phyloP scores from a whole-genome alignment of 2,888 invertebrate genomes.

The Imbricaverruca yamaguchii region DNA sequence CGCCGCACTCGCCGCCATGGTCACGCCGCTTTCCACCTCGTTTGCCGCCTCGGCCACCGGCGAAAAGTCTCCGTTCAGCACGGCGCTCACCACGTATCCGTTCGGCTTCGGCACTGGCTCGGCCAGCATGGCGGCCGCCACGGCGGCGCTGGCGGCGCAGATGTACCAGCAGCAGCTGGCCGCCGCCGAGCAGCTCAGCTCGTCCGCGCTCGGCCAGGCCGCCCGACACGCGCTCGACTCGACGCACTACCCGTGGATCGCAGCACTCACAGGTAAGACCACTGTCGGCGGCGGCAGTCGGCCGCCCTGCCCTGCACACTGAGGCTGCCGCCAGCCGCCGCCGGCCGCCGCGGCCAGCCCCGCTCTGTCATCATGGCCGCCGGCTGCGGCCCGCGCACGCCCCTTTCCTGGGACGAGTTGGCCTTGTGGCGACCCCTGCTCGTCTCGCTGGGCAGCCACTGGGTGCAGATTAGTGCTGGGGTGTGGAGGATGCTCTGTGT shows the following conservation, averaged over 20 bases:
- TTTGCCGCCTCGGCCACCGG: background rate
- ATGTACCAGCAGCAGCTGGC: conserved; percentile 22
- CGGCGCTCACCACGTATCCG: conserved; percentile 4
- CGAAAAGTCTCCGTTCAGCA: conserved; percentile 1
- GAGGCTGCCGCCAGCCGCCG: background rate
- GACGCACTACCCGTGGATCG: conserved; percentile 9
- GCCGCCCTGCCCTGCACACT: background rate
- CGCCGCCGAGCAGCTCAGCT: conserved; percentile 12
- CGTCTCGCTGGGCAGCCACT: no score
- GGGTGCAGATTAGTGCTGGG: no score
- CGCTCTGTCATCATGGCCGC: background rate
- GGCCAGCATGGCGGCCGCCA: conserved; percentile 15
- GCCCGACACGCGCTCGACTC: conserved; percentile 4
- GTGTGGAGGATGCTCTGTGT: no score
- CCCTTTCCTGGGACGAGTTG: background rate
- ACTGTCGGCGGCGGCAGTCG: background rate
- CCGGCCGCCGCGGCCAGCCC: background rate
- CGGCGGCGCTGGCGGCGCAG: conserved; percentile 19
- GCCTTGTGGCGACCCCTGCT: background rate
- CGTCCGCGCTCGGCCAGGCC: background rate
- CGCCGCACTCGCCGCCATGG: conserved; percentile 17
- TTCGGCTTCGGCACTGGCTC: conserved; percentile 6
- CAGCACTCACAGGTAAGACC: conserved; percentile 16
- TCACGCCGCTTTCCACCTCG: conserved; percentile 11
- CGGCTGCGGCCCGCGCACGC: background rate